Evolutionary conservation across 2,113 vertebrate genomes (phyloP).

Genomic region (Clinocottus analis): DNA sequence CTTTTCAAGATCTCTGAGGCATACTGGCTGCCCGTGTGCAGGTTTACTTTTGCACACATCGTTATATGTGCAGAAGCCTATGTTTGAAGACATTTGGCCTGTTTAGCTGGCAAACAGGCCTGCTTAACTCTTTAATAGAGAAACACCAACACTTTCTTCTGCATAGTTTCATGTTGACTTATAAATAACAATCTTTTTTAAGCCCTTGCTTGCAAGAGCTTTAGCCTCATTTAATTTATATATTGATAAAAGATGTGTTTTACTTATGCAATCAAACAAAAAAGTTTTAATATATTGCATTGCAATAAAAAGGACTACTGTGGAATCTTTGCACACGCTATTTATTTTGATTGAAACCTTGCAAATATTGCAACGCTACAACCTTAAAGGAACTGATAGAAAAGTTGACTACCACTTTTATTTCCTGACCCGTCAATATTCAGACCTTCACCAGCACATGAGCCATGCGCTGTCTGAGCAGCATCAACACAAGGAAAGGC

Average conservation of each 20-base stretch:
- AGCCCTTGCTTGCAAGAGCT: background rate
- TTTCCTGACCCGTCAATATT: background rate
- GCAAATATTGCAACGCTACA: background rate
- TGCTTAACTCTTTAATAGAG: background rate
- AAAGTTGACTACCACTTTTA: slow-evolving; percentile 4
- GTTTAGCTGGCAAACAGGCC: background rate
- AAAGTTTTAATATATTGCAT: background rate
- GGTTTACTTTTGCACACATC: slow-evolving; percentile 4
- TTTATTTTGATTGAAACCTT: background rate
- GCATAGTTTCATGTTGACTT: background rate
- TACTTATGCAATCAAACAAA: background rate
- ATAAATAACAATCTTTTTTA: background rate
- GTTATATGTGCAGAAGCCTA: background rate
- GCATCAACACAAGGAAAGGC: slow-evolving; percentile 21
- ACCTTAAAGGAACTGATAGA: background rate
- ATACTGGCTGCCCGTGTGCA: background rate
- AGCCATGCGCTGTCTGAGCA: slow-evolving; percentile 12
- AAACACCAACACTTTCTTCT: background rate
- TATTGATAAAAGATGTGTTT: background rate
- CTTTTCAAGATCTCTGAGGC: slow-evolving; percentile 18
- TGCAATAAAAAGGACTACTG: slow-evolving; percentile 1
- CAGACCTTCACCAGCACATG: background rate
- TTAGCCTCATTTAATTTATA: background rate
- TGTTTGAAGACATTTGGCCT: slow-evolving; percentile 4
- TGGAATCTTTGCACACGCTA: background rate